phyloP scores from a whole-genome alignment of 2,888 invertebrate genomes.

The Drosophila borborema region DNA sequence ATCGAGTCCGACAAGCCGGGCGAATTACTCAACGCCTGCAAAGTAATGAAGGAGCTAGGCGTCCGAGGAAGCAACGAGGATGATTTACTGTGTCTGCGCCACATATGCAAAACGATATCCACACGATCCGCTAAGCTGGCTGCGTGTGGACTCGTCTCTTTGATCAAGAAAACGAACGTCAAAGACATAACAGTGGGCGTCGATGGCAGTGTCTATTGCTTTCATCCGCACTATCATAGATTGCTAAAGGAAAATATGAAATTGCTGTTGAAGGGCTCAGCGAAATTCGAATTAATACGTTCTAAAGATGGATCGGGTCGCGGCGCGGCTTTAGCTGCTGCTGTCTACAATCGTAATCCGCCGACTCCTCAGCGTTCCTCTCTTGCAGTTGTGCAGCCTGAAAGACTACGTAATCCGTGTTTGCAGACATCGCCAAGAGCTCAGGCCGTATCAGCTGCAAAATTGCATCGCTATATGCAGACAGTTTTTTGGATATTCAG shows the following conservation, averaged over 20 bases:
- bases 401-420: background rate
- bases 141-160: constrained; percentile 93
- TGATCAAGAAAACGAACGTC: constrained; percentile 94
- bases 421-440: background rate
- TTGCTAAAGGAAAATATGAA: constrained; percentile 37
- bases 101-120: constrained; percentile 95
- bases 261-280: constrained; percentile 42
- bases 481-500: background rate
- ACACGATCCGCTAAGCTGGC: constrained; percentile 96
- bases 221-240: constrained; percentile 56
- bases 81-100: constrained; percentile 95
- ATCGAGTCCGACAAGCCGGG: constrained; percentile 95
- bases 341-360: constrained; percentile 19
- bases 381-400: background rate
- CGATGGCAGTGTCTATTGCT: constrained; percentile 63
- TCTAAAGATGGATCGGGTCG: constrained; percentile 67
- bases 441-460: background rate
- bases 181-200: constrained; percentile 91
- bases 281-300: constrained; percentile 41
- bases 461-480: background rate
- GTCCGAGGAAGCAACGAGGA: constrained; percentile 88
- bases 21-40: constrained; percentile 90
- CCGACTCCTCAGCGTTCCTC: background rate
- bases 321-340: constrained; percentile 65
- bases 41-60: constrained; percentile 91